Conservation (phyloP, 2,888 invertebrate species). For the Nesidiocoris tenuis region DNA sequence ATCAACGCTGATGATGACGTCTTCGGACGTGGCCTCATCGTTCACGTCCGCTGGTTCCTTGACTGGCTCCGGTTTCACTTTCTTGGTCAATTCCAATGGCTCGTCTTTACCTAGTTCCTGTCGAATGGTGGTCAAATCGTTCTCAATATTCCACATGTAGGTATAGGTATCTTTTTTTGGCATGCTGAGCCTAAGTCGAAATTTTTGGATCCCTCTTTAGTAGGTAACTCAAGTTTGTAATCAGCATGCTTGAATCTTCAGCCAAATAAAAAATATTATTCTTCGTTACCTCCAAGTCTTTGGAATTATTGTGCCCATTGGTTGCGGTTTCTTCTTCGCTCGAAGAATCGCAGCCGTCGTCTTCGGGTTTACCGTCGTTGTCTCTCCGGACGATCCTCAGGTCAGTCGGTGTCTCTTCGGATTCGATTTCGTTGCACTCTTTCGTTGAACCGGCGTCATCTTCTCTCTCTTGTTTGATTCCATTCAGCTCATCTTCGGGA, state of each 20-base stretch:
- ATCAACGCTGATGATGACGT: slow-evolving; percentile 45
- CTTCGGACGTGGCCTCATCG: slow-evolving; percentile 39
- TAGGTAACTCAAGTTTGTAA: too few species aligned
- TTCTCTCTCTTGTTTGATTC: slow-evolving; percentile 34
- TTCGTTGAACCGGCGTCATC: background rate
- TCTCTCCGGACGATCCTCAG: background rate
- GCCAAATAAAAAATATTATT: too few species aligned
- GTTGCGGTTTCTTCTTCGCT: background rate
- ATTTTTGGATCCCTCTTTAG: too few species aligned
- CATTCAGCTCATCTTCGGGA: background rate
- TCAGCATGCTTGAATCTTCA: too few species aligned
- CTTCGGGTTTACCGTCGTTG: background rate
- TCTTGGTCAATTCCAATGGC: background rate
- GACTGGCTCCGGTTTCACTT: background rate
- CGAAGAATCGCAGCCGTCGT: background rate
- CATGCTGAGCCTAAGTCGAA: too few species aligned
- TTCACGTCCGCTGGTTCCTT: background rate
- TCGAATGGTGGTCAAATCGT: too few species aligned
- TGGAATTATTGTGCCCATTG: too few species aligned
- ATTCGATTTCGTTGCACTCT: background rate
- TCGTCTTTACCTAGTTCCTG: too few species aligned
- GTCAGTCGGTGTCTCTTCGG: slow-evolving; percentile 19
- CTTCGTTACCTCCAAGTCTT: too few species aligned
- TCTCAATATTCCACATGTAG: too few species aligned
- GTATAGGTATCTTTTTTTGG: too few species aligned